Percentiles rank a stretch among this genome's conserved stretches.
phyloP scores from a whole-genome alignment of 2,888 invertebrate genomes.

The Macaria notata region DNA sequence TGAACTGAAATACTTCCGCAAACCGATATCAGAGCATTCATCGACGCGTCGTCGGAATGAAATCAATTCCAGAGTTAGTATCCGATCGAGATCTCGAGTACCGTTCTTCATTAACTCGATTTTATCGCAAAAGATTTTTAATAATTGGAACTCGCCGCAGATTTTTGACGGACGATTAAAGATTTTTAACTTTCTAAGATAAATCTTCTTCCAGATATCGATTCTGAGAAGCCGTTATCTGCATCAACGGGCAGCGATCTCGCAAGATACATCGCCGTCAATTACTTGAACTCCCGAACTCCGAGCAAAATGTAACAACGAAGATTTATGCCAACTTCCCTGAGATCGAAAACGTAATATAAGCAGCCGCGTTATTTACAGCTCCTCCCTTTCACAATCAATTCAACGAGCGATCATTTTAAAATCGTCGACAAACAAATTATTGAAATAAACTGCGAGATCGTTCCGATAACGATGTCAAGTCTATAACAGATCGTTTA shows the following conservation, averaged over 20 bases:
- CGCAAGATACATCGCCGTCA: slow-evolving; percentile 32
- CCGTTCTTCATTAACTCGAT: slow-evolving; percentile 80
- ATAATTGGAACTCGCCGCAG: slow-evolving; percentile 69
- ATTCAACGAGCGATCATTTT: slow-evolving; percentile 8
- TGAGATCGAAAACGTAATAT: slow-evolving; percentile 11
- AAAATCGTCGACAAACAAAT: slow-evolving; percentile 6
- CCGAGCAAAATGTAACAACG: slow-evolving; percentile 23
- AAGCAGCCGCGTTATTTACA: slow-evolving; percentile 11
- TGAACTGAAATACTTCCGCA: slow-evolving; percentile 61
- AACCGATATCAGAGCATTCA: slow-evolving; percentile 61
- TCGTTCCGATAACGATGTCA: slow-evolving; percentile 26
- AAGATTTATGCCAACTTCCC: slow-evolving; percentile 19
- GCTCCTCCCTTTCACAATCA: slow-evolving; percentile 6
- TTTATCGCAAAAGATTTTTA: slow-evolving; percentile 75
- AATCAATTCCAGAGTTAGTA: slow-evolving; percentile 72
- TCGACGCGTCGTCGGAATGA: slow-evolving; percentile 68
- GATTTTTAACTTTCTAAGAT: slow-evolving; percentile 61
- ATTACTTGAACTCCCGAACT: slow-evolving; percentile 35
- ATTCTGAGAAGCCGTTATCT: slow-evolving; percentile 55
- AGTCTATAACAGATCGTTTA: slow-evolving; percentile 28
- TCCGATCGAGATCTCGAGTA: slow-evolving; percentile 65
- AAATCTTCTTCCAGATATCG: slow-evolving; percentile 53
- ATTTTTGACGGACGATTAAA: slow-evolving; percentile 69
- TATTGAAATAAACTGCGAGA: slow-evolving; percentile 15
- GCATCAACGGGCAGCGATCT: slow-evolving; percentile 37